phyloP scores from a whole-genome alignment of 2,113 vertebrate genomes.

The Rostratula benghalensis region DNA sequence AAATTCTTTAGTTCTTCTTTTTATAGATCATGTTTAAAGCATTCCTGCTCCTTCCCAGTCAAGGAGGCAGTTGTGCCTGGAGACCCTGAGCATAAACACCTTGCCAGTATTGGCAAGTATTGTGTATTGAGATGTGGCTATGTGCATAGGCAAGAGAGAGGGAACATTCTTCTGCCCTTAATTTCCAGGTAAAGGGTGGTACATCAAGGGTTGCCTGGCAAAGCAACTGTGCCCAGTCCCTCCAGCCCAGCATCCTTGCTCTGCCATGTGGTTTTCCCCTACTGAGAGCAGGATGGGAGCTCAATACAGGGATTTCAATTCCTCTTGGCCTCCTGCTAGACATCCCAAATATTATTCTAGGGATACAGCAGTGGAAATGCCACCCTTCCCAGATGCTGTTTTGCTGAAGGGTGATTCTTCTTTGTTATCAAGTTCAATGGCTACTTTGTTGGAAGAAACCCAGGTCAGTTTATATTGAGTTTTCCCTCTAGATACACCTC shows the following conservation, averaged over 20 bases:
- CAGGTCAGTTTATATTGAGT: rapidly evolving
- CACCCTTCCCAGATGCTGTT: not conserved
- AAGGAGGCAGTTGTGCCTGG: not conserved
- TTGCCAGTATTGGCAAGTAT: rapidly evolving
- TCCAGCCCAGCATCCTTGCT: rapidly evolving
- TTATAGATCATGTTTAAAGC: not conserved
- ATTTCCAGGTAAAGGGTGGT: not conserved
- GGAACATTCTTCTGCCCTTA: not conserved
- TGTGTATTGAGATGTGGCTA: not conserved
- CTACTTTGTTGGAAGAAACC: not conserved
- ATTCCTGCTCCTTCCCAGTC: not conserved
- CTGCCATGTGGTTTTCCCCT: rapidly evolving
- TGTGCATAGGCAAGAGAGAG: not conserved
- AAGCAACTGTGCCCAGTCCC: not conserved
- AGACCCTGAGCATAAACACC: not conserved
- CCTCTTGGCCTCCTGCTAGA: not conserved
- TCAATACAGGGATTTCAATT: not conserved
- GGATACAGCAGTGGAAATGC: not conserved
- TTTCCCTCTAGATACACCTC: not conserved
- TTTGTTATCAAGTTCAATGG: not conserved
- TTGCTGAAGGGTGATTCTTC: not conserved
- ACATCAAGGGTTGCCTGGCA: not conserved
- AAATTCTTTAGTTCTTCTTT: not conserved
- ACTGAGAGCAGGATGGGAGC: rapidly evolving
- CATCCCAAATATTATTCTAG: not conserved